A percentile compares a stretch with the other conserved stretches of the same genome.
Conservation (phyloP, 2,888 invertebrate genomes). For the Athalia cordata region DNA sequence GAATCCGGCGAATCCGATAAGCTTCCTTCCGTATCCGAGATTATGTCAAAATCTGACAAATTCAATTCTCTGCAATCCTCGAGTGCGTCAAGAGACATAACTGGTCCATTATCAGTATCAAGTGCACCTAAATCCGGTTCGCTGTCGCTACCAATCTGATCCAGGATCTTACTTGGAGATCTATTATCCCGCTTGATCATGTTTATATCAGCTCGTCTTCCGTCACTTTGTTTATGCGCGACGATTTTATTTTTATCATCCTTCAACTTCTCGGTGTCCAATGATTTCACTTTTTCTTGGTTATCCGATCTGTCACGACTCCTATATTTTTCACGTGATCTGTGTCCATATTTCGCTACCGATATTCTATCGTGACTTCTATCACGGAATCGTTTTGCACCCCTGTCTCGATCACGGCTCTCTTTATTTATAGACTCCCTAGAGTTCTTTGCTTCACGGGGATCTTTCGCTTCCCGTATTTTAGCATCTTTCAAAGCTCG, state of each 20-base stretch:
- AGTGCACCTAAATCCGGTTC: slow-evolving; percentile 48
- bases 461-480: slow-evolving; percentile 49
- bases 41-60: slow-evolving; percentile 64
- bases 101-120: slow-evolving; percentile 44
- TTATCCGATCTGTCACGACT: slow-evolving; percentile 56
- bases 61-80: slow-evolving; percentile 63
- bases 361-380: slow-evolving; percentile 55
- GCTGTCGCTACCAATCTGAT: slow-evolving; percentile 47
- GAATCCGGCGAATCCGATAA: slow-evolving; percentile 40
- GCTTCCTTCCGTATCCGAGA: slow-evolving; percentile 64
- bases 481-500: slow-evolving; percentile 34
- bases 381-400: slow-evolving; percentile 55
- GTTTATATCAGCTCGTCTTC: slow-evolving; percentile 8
- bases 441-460: too few species aligned
- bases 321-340: slow-evolving; percentile 55
- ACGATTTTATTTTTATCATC: slow-evolving; percentile 25
- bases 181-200: slow-evolving; percentile 43
- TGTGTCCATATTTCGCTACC: slow-evolving; percentile 53
- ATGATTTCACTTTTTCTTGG: slow-evolving; percentile 48
- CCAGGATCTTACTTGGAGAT: slow-evolving; percentile 46
- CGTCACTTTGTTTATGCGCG: slow-evolving; percentile 45
- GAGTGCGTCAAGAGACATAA: slow-evolving; percentile 49
- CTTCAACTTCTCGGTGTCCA: slow-evolving; percentile 48
- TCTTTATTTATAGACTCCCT: slow-evolving; percentile 49
- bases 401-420: slow-evolving; percentile 45